phyloP scores from a whole-genome alignment of 1,140 invertebrate species.

The Nasonia giraulti region DNA sequence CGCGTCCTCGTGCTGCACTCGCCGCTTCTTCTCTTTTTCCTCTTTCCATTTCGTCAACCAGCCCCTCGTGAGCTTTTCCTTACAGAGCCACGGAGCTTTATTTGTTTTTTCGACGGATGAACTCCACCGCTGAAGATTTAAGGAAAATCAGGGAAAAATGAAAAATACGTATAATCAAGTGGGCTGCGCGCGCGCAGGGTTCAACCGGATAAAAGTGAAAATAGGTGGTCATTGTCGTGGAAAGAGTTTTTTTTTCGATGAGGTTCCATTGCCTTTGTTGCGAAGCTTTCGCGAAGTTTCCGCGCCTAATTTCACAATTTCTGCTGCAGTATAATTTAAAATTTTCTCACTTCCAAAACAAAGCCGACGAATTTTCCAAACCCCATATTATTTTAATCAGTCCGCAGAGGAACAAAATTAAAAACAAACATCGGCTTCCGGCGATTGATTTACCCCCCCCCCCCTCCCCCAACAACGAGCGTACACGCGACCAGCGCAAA shows the following conservation, averaged over 20 bases:
- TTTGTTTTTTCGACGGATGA: background rate
- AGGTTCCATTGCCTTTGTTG: background rate
- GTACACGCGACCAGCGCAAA: background rate
- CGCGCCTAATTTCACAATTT: no score
- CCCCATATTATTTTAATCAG: no score
- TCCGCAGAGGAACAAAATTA: no score
- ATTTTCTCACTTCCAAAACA: no score
- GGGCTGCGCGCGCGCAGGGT: no score
- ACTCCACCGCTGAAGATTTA: background rate
- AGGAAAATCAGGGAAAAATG: background rate
- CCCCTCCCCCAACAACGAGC: no score
- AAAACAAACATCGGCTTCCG: background rate
- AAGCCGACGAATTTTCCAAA: no score
- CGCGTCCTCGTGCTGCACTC: background rate
- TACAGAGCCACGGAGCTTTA: background rate
- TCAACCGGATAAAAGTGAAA: background rate
- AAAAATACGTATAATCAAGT: background rate
- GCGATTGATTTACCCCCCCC: background rate
- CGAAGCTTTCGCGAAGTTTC: no score
- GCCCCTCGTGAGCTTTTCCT: conserved; percentile 6
- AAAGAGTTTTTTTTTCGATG: background rate
- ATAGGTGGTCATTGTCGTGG: background rate
- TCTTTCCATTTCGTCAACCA: background rate
- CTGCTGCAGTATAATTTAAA: no score
- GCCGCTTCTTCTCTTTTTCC: background rate